A percentile compares a stretch with the other conserved stretches of the same genome.
Conservation (phyloP, 2,797 vertebrate genomes). For the Apogon talboti region DNA sequence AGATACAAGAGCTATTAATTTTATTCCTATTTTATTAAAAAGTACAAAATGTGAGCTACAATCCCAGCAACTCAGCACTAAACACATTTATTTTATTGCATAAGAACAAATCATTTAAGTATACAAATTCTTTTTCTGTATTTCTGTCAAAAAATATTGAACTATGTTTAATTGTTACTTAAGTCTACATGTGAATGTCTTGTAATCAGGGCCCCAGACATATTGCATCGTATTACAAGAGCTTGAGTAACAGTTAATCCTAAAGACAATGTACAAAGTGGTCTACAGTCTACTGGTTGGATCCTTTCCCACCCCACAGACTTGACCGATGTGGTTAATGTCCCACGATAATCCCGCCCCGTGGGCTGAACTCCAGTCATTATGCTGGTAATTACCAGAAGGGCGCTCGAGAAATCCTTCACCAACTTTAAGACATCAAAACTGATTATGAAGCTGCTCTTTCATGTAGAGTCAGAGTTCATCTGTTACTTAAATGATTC, state of each 20-base stretch:
- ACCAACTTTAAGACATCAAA: conserved; percentile 68
- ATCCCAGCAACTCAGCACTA: no score
- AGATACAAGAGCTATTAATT: no score
- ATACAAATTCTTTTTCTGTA: conserved; percentile 10
- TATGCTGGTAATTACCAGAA: conserved; percentile 65
- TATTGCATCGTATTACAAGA: conserved; percentile 75
- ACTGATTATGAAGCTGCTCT: conserved; percentile 62
- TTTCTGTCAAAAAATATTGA: conserved; percentile 62
- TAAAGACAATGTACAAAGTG: conserved; percentile 75
- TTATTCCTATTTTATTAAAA: no score
- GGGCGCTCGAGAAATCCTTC: conserved; percentile 57
- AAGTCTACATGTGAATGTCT: conserved; percentile 55
- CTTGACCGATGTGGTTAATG: conserved; percentile 55
- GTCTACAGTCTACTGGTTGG: conserved; percentile 57
- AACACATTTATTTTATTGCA: no score
- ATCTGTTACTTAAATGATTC: conserved; percentile 72
- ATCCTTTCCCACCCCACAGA: conserved; percentile 49
- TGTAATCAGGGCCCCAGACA: conserved; percentile 69
- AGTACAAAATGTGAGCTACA: no score
- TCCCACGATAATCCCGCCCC: conserved; percentile 61
- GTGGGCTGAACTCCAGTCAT: conserved; percentile 54
- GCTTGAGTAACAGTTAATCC: conserved; percentile 75
- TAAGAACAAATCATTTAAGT: no score
- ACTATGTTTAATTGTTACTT: conserved; percentile 35
- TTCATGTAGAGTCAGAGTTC: conserved; percentile 76